A percentile compares a stretch with the other conserved stretches of the same genome.
phyloP scores from a whole-genome alignment of 2,113 vertebrate genomes.

The Baryphthengus martii region DNA sequence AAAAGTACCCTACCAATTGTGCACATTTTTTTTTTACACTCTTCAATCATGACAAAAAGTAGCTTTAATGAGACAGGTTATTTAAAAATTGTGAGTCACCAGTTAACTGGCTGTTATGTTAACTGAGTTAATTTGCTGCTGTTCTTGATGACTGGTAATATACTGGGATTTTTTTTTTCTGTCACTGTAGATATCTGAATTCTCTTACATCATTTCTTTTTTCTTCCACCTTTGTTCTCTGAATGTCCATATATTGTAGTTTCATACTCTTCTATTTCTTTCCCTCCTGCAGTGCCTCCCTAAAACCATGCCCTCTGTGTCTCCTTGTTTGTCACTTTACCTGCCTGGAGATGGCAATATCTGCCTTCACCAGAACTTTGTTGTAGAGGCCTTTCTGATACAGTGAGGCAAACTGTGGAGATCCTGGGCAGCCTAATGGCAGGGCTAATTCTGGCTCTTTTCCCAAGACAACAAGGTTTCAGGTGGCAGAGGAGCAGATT shows the following conservation, averaged over 20 bases:
- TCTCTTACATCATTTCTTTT: neutral
- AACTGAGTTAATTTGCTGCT: neutral
- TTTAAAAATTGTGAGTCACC: neutral
- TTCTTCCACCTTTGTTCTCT: neutral
- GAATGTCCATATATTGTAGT: neutral
- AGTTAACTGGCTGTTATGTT: neutral
- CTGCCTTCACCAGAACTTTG: neutral
- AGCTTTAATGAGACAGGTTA: neutral
- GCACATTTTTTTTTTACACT: neutral
- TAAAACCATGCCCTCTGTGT: neutral
- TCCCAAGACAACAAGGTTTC: neutral
- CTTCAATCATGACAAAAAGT: accelerated
- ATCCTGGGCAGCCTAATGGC: neutral
- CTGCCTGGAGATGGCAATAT: neutral
- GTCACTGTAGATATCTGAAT: neutral
- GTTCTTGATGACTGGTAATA: neutral
- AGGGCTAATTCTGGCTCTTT: accelerated
- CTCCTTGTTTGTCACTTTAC: neutral
- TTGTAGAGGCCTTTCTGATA: neutral
- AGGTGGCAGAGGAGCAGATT: neutral
- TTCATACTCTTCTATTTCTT: neutral
- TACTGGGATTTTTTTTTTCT: neutral
- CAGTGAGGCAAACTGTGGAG: accelerated
- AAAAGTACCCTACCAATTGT: neutral
- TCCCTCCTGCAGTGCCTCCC: neutral